Base-by-base conservation (phyloP, 2,113 vertebrate genomes). In the Balaeniceps rex region DNA sequence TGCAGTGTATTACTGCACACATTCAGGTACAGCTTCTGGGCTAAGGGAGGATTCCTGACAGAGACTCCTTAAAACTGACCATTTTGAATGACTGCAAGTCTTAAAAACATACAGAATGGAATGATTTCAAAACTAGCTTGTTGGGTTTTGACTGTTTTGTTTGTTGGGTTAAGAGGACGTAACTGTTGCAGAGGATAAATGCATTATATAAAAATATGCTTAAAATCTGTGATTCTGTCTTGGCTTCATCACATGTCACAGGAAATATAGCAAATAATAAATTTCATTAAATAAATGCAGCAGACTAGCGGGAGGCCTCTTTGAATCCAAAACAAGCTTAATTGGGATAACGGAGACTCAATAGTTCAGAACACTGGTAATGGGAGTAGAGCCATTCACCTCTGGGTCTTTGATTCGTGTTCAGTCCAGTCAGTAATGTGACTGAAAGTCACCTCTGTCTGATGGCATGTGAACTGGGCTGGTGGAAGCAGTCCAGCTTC, bases 361-460 rank as follows among this genome's bases (percentile, higher is more conserved):
- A 66, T 38, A 85, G 58, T 86, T 92, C 57, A 34, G 84, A 88
- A 64, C 72, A 78, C 63, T 91, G 88, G 83, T 75, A 93, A 88
- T 61, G 51, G 66, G 74, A 93, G 77, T 51, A 64, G 63, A 94
- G 71, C 64, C 86, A 70, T 96, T 90, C 90, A 94, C 88, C 94
- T 97, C 91, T 88, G 78, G 81, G 44, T 76, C 93, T 96, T 87
- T 94, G 77, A 71, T 89, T 94, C 1, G 2, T 60, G 58, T 86
- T 70, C 54, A 72, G 87, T 65, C 71, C 75, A 91, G 88, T 51
- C 66, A 65, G 91, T 90, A 92, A 91, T 83, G 94, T 95, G 93
- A 96, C 93, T 91, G 88, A 66, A 90, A 96, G 95, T 96, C 91
- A 95, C 94, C 65, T 89, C 92, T 95, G 70, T 22, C 63, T 89